Evolutionary conservation across 2,888 invertebrate genomes (phyloP).

Genomic region (Eucriotettix oculatus): DNA sequence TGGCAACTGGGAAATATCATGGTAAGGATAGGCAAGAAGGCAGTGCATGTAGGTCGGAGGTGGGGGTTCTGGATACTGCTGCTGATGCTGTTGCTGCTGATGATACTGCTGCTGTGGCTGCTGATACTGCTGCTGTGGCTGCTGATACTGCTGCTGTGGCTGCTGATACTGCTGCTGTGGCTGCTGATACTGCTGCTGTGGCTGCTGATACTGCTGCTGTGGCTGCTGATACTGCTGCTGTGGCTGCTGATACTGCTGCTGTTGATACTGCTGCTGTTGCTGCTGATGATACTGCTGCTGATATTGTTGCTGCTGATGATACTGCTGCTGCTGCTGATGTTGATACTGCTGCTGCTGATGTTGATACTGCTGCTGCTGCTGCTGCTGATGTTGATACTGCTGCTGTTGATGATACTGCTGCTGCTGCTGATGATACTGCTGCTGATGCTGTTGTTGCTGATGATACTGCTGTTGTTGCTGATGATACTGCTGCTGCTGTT

Average conservation of each 20-base stretch:
- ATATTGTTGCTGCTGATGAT: background rate
- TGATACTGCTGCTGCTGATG: too few relatives aligned
- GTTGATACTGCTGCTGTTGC: conserved; percentile 18
- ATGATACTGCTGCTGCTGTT: background rate
- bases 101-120: background rate
- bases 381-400: too few relatives aligned
- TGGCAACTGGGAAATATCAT: too few relatives aligned
- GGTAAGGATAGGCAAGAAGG: too few relatives aligned
- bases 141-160: background rate
- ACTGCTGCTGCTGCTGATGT: too few relatives aligned
- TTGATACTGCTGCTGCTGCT: too few relatives aligned
- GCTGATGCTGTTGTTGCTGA: conserved; percentile 25
- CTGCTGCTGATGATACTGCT: conserved; percentile 4
- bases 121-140: conserved; percentile 2
- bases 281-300: background rate
- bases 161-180: background rate
- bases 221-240: background rate
- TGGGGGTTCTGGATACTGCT: too few relatives aligned
- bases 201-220: background rate
- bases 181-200: background rate
- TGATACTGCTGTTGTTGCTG: conserved; percentile 20
- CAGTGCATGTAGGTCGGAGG: too few relatives aligned
- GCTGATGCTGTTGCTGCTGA: background rate
- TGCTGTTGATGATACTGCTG: too few relatives aligned
- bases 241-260: too few relatives aligned